Conservation (phyloP, 2,113 vertebrate genomes). For the Coptodon rendalli region DNA sequence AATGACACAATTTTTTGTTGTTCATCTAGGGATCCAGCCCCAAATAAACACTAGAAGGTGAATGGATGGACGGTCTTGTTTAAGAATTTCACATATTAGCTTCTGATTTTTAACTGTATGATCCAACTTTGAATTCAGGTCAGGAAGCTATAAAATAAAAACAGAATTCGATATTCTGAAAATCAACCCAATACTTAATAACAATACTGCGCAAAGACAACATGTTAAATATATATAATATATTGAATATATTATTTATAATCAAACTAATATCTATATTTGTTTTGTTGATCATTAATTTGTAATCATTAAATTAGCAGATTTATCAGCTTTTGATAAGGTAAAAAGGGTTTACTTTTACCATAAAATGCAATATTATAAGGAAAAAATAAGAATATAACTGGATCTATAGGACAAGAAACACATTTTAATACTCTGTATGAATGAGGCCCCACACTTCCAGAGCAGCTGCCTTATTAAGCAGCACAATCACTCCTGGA, state of each 20-base stretch:
- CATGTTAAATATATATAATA: neutral
- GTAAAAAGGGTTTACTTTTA: neutral
- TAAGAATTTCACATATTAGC: rapidly evolving
- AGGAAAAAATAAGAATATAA: neutral
- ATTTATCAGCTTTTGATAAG: neutral
- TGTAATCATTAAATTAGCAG: neutral
- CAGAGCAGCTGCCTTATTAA: slow-evolving; percentile 8
- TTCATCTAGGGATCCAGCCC: neutral
- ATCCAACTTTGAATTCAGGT: neutral
- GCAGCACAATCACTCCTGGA: slow-evolving; percentile 8
- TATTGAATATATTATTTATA: neutral
- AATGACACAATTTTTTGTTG: neutral
- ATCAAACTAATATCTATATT: neutral
- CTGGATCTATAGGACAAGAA: neutral
- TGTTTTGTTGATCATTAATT: neutral
- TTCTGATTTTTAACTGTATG: neutral
- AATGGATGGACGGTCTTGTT: rapidly evolving
- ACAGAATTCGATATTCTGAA: neutral
- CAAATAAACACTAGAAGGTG: neutral
- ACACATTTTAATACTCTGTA: neutral
- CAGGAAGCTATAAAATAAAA: rapidly evolving
- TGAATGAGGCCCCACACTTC: neutral
- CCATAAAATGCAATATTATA: neutral
- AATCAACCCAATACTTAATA: neutral
- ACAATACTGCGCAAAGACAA: neutral